A percentile compares a stretch with the other conserved stretches of the same genome.
These are phyloP conservation scores for Ectemnius continuus DNA, from an alignment of 2,888 invertebrate species.

Conservation along the genomic window DNA sequence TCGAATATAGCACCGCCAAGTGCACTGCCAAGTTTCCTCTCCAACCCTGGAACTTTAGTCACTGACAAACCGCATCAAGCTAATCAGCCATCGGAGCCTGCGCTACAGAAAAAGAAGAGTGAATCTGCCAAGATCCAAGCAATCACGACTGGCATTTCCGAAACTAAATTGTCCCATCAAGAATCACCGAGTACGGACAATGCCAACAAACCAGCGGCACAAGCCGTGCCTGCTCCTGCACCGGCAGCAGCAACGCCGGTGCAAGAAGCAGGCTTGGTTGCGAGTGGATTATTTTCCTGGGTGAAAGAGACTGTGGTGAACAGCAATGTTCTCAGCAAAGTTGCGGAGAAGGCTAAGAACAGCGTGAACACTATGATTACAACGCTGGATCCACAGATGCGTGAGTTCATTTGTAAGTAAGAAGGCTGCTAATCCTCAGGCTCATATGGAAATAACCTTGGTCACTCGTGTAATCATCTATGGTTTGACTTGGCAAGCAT, in stretches of 20 bases:
- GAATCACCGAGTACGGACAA: constrained; percentile 6
- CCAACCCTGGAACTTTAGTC: constrained; percentile 75
- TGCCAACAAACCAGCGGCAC: constrained; percentile 7
- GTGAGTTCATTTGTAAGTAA: constrained; percentile 88
- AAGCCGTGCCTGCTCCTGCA: constrained; percentile 35
- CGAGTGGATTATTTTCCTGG: constrained; percentile 83
- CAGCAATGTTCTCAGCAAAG: constrained; percentile 83
- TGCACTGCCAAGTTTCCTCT: constrained; percentile 83
- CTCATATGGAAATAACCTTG: constrained; percentile 25
- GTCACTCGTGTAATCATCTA: background rate
- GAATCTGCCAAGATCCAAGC: constrained; percentile 36
- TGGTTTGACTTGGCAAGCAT: background rate
- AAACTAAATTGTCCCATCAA: constrained; percentile 39
- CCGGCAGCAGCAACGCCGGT: constrained; percentile 21
- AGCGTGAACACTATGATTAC: constrained; percentile 92
- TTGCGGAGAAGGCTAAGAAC: constrained; percentile 87
- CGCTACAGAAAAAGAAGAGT: constrained; percentile 11
- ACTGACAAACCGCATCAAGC: constrained; percentile 36
- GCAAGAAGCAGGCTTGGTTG: constrained; percentile 73
- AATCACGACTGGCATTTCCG: constrained; percentile 19
- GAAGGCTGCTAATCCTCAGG: constrained; percentile 31
- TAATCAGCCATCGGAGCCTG: constrained; percentile 13
- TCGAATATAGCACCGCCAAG: constrained; percentile 86
- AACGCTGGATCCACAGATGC: constrained; percentile 93
- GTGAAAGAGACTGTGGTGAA: constrained; percentile 85